Conservation (phyloP, 2,113 vertebrate species). For the Zapornia atra region DNA sequence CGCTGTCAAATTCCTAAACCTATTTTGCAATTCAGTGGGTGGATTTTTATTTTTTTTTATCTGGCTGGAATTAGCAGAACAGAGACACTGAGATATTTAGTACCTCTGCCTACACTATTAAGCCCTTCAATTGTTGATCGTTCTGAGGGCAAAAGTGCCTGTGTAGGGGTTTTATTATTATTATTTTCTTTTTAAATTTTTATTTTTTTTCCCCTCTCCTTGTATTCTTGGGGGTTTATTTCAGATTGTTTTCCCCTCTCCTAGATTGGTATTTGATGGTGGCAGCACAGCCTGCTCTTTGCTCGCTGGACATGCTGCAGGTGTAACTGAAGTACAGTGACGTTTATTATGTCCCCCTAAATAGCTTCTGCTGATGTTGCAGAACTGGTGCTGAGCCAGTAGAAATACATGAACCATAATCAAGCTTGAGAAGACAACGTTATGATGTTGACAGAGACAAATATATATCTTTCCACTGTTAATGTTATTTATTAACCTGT, state of each 20-base stretch:
- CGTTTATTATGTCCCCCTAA: not conserved
- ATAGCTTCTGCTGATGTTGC: slow-evolving; percentile 32
- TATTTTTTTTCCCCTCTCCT: not conserved
- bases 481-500: not conserved
- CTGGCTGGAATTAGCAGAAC: not conserved
- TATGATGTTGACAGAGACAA: not conserved
- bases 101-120: not conserved
- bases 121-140: not conserved
- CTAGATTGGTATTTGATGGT: not conserved
- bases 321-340: not conserved
- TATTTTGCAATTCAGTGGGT: not conserved
- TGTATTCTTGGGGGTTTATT: too few relatives aligned
- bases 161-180: not conserved
- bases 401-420: not conserved
- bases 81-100: not conserved
- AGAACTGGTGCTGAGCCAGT: slow-evolving; percentile 38
- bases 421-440: not conserved
- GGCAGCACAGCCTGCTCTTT: not conserved
- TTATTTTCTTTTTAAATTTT: too few relatives aligned
- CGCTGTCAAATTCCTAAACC: slow-evolving; percentile 22
- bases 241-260: too few relatives aligned
- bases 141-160: not conserved
- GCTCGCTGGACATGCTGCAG: not conserved
- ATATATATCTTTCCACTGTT: not conserved
- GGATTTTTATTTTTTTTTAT: not conserved